These are phyloP conservation scores for Synanthedon vespiformis DNA, from an alignment of 2,888 invertebrate genomes.

Conservation along the genomic window DNA sequence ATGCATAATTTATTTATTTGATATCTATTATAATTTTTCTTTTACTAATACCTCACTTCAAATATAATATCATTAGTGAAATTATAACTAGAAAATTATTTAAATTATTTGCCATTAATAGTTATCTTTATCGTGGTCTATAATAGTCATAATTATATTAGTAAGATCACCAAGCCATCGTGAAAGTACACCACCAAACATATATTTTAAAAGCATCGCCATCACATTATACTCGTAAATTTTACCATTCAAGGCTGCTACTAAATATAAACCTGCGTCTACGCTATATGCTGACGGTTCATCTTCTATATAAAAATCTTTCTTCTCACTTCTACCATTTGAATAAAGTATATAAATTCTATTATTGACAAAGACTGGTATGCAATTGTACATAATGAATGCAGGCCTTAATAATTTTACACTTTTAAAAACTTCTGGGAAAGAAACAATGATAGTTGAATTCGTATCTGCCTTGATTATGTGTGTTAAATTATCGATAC, in stretches of 20 bases:
- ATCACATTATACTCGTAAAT: constrained; percentile 51
- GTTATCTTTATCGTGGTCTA: background rate
- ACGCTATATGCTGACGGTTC: constrained; percentile 38
- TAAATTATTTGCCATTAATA: too few species aligned
- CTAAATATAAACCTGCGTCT: constrained; percentile 40
- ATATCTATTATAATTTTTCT: too few species aligned
- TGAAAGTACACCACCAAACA: constrained; percentile 24
- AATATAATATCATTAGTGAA: too few species aligned
- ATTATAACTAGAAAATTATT: too few species aligned
- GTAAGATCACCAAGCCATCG: constrained; percentile 28
- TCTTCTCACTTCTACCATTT: constrained; percentile 37
- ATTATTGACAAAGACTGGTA: constrained; percentile 43
- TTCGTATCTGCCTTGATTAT: constrained; percentile 27
- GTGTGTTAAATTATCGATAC: constrained; percentile 28
- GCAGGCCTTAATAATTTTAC: constrained; percentile 38
- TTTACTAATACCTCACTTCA: too few species aligned
- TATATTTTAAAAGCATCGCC: constrained; percentile 37
- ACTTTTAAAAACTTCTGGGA: constrained; percentile 29
- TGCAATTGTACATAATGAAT: constrained; percentile 40
- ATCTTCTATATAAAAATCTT: constrained; percentile 32
- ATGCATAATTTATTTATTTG: too few species aligned
- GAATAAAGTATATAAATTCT: constrained; percentile 29
- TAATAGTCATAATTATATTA: constrained; percentile 33
- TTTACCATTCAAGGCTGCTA: constrained; percentile 40
- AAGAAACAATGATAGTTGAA: constrained; percentile 19